These are phyloP conservation scores for Arctocebus calabarensis DNA, from an alignment of 2,797 vertebrate species.

Conservation along the genomic window DNA sequence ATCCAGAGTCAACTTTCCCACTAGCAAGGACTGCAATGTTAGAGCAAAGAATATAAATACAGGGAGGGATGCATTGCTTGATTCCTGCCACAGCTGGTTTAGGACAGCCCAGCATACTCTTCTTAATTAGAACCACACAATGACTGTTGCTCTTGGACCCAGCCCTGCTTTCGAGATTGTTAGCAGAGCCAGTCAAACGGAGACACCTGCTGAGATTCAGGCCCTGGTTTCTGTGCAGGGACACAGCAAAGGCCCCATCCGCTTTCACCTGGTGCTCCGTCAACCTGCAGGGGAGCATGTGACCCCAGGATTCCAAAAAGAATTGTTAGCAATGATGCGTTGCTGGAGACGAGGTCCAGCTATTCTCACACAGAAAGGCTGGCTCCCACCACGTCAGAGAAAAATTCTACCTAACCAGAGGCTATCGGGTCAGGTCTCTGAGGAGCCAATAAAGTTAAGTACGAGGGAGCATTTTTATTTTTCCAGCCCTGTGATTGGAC, in stretches of 20 bases:
- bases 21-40: not conserved
- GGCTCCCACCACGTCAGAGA: not conserved
- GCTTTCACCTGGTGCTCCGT: not conserved
- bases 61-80: not conserved
- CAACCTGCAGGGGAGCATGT: not conserved
- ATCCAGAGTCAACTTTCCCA: not conserved
- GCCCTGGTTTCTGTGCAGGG: slow-evolving; percentile 18
- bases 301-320: not conserved
- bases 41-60: not conserved
- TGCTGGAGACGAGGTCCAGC: not conserved
- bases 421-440: not conserved
- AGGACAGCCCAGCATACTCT: not conserved
- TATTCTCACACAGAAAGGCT: not conserved
- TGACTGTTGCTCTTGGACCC: not conserved
- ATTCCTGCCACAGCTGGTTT: not conserved
- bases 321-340: not conserved
- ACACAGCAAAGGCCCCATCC: not conserved
- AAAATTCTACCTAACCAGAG: not conserved
- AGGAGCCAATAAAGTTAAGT: not conserved
- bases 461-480: not conserved
- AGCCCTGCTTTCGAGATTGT: not conserved
- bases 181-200: not conserved
- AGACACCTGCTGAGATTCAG: not conserved
- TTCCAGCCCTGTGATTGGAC: not conserved
- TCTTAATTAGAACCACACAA: not conserved